Evolutionary conservation across 2,113 vertebrate genomes (phyloP).

Genomic region (Montifringilla adamsi): DNA sequence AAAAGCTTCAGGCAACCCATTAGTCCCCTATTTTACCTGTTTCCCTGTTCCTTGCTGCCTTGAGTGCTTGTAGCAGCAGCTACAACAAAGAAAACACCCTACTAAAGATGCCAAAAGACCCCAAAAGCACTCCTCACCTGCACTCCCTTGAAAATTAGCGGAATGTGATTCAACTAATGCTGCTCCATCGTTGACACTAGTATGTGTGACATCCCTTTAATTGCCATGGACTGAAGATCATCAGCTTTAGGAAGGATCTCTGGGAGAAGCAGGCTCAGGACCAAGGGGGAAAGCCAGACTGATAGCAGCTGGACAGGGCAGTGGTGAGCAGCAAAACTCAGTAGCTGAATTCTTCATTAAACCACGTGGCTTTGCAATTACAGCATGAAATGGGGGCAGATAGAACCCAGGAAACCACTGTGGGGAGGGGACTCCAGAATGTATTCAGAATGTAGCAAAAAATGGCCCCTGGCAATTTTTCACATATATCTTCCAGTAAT

Average conservation of each 20-base stretch:
- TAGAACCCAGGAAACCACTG: neutral
- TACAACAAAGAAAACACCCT: neutral
- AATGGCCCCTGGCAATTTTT: neutral
- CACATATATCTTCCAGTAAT: neutral
- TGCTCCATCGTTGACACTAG: neutral
- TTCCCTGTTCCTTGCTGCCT: neutral
- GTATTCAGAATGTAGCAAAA: neutral
- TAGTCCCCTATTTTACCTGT: neutral
- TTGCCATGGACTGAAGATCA: neutral
- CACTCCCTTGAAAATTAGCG: neutral
- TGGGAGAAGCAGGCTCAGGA: neutral
- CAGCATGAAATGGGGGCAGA: fast-evolving
- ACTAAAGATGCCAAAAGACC: neutral
- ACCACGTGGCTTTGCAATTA: neutral
- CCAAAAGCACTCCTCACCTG: neutral
- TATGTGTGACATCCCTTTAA: neutral
- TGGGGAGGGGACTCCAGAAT: too few species aligned
- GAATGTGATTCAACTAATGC: neutral
- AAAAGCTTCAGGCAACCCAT: neutral
- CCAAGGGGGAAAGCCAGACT: neutral
- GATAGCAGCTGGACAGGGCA: neutral
- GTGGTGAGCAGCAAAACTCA: neutral
- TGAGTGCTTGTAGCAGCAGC: neutral
- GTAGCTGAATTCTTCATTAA: neutral
- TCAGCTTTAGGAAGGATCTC: neutral